These are phyloP conservation scores for Pseudochaenichthys georgianus DNA, from an alignment of 2,797 vertebrate genomes.

Conservation along the genomic window DNA sequence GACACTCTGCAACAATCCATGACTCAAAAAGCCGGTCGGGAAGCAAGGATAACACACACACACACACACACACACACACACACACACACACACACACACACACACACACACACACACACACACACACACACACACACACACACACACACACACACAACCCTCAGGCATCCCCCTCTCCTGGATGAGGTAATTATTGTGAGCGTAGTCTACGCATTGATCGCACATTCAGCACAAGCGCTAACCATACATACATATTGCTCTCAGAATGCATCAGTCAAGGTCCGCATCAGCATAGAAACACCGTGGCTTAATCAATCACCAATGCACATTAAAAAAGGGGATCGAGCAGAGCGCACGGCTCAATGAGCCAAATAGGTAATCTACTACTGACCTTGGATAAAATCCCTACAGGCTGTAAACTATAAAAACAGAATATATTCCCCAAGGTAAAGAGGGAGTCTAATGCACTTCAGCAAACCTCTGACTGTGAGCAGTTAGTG, in stretches of 20 bases:
- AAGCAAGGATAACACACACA: slow-evolving; percentile 13
- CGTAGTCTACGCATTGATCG: slow-evolving; percentile 76
- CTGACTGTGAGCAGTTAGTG: slow-evolving; percentile 19
- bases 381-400: slow-evolving; percentile 79
- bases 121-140: slow-evolving; percentile 11
- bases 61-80: slow-evolving; percentile 20
- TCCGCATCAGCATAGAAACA: slow-evolving; percentile 65
- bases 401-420: slow-evolving; percentile 76
- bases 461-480: slow-evolving; percentile 59
- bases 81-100: slow-evolving; percentile 11
- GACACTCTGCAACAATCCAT: slow-evolving; percentile 70
- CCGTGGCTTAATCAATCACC: slow-evolving; percentile 75
- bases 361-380: slow-evolving; percentile 79
- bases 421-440: slow-evolving; percentile 75
- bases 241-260: slow-evolving; percentile 74
- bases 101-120: slow-evolving; percentile 16
- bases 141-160: slow-evolving; percentile 34
- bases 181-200: slow-evolving; percentile 82
- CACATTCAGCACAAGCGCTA: slow-evolving; percentile 74
- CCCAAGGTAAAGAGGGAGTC: slow-evolving; percentile 49
- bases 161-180: slow-evolving; percentile 56
- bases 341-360: slow-evolving; percentile 65
- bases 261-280: slow-evolving; percentile 73
- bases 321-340: slow-evolving; percentile 65
- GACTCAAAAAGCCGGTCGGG: slow-evolving; percentile 55